phyloP scores from a whole-genome alignment of 1,140 invertebrate species.

The Drosophila jambulina region DNA sequence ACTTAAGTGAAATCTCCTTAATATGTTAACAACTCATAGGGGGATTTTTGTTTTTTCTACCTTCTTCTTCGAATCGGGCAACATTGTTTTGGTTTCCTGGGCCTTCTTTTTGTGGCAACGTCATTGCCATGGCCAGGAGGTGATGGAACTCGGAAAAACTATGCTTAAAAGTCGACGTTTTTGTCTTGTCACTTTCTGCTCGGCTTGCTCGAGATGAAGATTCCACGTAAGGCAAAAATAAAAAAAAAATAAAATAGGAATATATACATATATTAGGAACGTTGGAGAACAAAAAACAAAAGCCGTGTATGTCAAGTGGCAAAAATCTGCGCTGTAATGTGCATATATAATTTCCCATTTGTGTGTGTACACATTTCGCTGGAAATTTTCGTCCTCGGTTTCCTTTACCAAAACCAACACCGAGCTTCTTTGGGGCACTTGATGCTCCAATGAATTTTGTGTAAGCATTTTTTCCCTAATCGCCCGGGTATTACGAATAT shows the following conservation, averaged over 20 bases:
- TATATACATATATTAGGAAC: neutral
- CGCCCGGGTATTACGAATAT: slow-evolving; percentile 33
- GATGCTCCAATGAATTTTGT: slow-evolving; percentile 72
- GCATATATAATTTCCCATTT: slow-evolving; percentile 75
- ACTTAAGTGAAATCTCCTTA: slow-evolving; percentile 77
- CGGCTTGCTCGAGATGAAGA: slow-evolving; percentile 33
- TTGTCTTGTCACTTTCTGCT: slow-evolving; percentile 48
- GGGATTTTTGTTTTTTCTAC: slow-evolving; percentile 16
- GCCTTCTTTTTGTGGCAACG: slow-evolving; percentile 5
- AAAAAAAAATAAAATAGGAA: neutral
- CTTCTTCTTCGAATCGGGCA: neutral
- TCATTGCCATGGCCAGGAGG: slow-evolving; percentile 12
- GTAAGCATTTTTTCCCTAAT: slow-evolving; percentile 50
- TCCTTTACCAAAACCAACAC: neutral
- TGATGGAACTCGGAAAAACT: slow-evolving; percentile 22
- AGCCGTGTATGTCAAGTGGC: slow-evolving; percentile 60
- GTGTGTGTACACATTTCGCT: slow-evolving; percentile 24
- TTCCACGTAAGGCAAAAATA: slow-evolving; percentile 4
- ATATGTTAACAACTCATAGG: slow-evolving; percentile 80
- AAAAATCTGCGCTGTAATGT: slow-evolving; percentile 78
- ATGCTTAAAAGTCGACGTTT: slow-evolving; percentile 28
- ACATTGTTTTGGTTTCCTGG: slow-evolving; percentile 6
- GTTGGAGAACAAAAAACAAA: slow-evolving; percentile 10
- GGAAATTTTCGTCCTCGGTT: slow-evolving; percentile 30
- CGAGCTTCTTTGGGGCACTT: slow-evolving; percentile 33